Conservation (phyloP, 37 sponge, comb jelly and placozoan species). For the Ianthella basta region DNA sequence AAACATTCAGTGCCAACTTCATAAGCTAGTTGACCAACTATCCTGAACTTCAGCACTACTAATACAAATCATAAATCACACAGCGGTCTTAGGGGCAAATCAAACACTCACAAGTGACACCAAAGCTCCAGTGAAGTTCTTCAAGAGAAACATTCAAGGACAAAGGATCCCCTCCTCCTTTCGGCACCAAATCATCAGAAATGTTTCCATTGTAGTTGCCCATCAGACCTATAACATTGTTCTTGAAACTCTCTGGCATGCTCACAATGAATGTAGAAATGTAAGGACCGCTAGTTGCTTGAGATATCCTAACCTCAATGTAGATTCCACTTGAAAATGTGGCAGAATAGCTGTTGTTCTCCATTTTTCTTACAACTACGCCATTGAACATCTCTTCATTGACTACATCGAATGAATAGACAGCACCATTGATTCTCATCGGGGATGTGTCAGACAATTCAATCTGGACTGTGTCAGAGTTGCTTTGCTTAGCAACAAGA, state of each 20-base stretch:
- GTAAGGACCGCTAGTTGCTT: not conserved
- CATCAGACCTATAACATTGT: conserved; percentile 15
- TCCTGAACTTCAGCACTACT: no score
- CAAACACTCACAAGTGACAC: conserved; percentile 40
- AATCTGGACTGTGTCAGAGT: conserved; percentile 44
- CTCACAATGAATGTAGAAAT: conserved; percentile 26
- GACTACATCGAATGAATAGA: conserved; percentile 16
- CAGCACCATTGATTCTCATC: conserved; percentile 4
- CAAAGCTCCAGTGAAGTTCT: conserved; percentile 30
- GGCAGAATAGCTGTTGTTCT: conserved; percentile 14
- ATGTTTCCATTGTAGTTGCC: conserved; percentile 33
- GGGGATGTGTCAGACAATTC: not conserved
- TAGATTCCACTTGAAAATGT: conserved; percentile 30
- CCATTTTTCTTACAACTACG: conserved; percentile 16
- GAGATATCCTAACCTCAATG: not conserved
- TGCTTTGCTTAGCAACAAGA: conserved; percentile 43
- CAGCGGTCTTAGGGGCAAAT: no score
- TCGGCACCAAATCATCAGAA: conserved; percentile 33
- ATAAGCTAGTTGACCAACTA: no score
- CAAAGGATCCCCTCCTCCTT: not conserved
- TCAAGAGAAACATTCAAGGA: conserved; percentile 30
- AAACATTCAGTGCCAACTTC: no score
- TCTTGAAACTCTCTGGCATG: not conserved
- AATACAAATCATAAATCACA: no score
- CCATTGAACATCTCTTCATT: not conserved